A percentile compares a stretch with the other conserved stretches of the same genome.
These are phyloP conservation scores for Pseudococcus jackbeardsleyi DNA, from an alignment of 2,888 invertebrate genomes.

Conservation along the genomic window DNA sequence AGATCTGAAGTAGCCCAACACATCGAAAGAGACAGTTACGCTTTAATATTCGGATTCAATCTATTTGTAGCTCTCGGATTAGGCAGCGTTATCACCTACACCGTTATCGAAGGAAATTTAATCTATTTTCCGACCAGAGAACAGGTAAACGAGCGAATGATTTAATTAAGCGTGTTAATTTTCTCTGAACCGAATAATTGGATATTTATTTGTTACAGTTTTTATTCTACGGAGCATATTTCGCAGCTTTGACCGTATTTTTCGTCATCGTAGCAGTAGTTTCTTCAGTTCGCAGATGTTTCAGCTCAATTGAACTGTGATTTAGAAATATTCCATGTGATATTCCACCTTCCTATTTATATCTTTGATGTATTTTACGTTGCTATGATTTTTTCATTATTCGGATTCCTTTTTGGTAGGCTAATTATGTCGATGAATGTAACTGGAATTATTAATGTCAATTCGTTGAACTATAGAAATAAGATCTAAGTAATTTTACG, in stretches of 20 bases:
- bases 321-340: background rate
- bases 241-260: background rate
- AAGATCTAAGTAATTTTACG: background rate
- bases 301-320: background rate
- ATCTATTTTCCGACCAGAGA: conserved; percentile 55
- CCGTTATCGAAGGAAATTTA: conserved; percentile 58
- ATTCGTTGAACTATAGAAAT: background rate
- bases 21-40: conserved; percentile 65
- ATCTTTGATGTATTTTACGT: background rate
- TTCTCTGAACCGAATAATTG: background rate
- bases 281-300: background rate
- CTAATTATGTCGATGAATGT: background rate
- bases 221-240: conserved; percentile 11
- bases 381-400: background rate
- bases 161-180: background rate
- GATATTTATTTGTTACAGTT: background rate
- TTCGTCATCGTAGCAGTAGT: background rate
- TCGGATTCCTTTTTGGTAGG: background rate
- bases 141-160: conserved; percentile 56
- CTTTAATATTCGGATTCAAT: conserved; percentile 66
- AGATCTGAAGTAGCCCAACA: conserved; percentile 65
- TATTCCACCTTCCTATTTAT: background rate
- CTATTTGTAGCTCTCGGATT: conserved; percentile 60
- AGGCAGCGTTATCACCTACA: conserved; percentile 33
- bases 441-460: background rate